Evolutionary conservation across 2,797 vertebrate species (phyloP).

Genomic region (Falco naumanni): DNA sequence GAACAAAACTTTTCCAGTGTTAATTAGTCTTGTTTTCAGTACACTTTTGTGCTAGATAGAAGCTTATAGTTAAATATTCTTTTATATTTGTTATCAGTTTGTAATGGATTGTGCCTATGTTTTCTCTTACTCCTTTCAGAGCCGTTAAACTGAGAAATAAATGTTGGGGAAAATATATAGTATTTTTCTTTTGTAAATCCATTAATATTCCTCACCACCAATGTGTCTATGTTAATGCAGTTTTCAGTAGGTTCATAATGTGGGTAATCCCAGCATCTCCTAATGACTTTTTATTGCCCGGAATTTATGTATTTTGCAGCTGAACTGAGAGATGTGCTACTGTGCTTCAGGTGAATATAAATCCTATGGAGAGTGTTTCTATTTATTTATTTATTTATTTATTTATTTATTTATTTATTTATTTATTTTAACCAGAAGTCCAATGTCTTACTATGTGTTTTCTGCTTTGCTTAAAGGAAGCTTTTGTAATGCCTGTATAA

Average conservation of each 20-base stretch:
- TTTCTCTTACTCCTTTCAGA: neutral
- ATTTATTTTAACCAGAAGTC: neutral
- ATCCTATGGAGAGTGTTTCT: neutral
- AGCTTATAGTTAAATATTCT: neutral
- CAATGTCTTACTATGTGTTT: neutral
- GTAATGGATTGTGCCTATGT: neutral
- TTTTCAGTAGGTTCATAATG: neutral
- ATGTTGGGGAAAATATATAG: neutral
- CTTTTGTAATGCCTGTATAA: neutral
- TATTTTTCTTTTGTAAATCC: neutral
- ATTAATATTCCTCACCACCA: neutral
- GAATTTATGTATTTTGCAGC: neutral
- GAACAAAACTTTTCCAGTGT: neutral
- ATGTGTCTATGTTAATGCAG: neutral
- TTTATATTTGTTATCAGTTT: neutral
- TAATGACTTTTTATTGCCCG: neutral
- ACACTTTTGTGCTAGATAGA: neutral
- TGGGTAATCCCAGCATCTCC: neutral
- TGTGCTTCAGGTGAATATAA: neutral
- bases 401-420: no score
- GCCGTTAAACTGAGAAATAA: neutral
- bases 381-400: no score
- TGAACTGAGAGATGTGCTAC: neutral
- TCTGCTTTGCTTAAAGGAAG: neutral
- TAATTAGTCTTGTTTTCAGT: slow-evolving; percentile 6